A percentile compares a stretch with the other conserved stretches of the same genome.
phyloP scores from a whole-genome alignment of 2,113 vertebrate genomes.

The Calidris pugnax region DNA sequence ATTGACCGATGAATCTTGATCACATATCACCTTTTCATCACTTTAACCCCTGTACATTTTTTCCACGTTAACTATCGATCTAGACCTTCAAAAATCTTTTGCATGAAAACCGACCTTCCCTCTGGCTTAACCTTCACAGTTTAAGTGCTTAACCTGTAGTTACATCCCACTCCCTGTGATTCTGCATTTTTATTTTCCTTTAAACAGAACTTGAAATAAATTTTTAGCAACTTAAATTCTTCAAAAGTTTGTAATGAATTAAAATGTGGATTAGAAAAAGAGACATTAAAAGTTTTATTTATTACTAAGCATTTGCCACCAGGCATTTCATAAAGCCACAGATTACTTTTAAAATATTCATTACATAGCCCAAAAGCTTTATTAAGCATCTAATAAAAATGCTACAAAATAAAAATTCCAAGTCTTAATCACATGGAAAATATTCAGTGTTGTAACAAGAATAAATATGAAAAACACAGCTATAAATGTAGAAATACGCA shows the following conservation, averaged over 20 bases:
- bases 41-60: neutral
- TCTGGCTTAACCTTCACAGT: neutral
- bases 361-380: neutral
- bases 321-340: neutral
- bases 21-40: neutral
- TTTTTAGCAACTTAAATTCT: neutral
- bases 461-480: neutral
- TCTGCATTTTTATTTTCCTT: neutral
- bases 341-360: neutral
- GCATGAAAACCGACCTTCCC: neutral
- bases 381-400: neutral
- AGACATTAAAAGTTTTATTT: neutral
- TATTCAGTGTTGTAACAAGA: neutral
- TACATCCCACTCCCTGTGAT: neutral
- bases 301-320: neutral
- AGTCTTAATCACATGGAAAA: slow-evolving; percentile 24
- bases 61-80: neutral
- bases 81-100: neutral
- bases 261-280: neutral
- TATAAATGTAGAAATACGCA: neutral
- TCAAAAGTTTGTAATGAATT: neutral
- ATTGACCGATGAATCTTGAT: neutral
- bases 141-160: neutral
- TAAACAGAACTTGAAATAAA: neutral
- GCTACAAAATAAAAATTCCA: neutral